Evolutionary conservation across 2,797 vertebrate genomes (phyloP), one percentile per base, ranked within the genome.

Genomic region (Brachymystax lenok): DNA sequence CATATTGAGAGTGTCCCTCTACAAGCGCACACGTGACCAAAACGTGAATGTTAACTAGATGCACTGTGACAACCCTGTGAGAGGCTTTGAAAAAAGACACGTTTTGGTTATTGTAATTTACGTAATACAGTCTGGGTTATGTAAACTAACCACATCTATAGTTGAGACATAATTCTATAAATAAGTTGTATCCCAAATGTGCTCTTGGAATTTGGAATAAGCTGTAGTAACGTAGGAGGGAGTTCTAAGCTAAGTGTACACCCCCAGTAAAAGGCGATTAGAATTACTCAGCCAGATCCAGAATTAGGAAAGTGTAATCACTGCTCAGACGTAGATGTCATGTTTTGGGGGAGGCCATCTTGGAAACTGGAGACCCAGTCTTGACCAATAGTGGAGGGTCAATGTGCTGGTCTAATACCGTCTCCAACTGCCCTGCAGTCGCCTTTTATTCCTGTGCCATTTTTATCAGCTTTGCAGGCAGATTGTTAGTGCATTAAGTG

Each of bases 361-460:
- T 87, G 81, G 75, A 79, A 83, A 85, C 85, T 77, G 87, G 84
- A 83, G 84, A 86, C 87, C 80, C 85, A 84, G 80, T 84, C 83
- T 46, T 88, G 83, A 83, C 88, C 85, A 86, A 74, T 73, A 68
- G 81, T 33, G 73, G 80, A 82, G 77, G 80, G 86, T 85, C 86
- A 89, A 84, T 89, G 87, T 88, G 88, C 80, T 84, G 83, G 84
- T 86, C 86, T 85, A 21, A 87, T 88, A 87, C 82, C 78, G 85
- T 88, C 78, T 83, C 85, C 85, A 85, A 83, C 77, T 82, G 77
- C 88, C 86, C 86, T 27, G 80, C 86, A 82, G 84, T 84, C 80
- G 86, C 85, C 79, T 51, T 80, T 89, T 85, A 88, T 87, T 82
- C 79, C 82, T 73, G 77, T 83, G 82, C 86, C 82, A 86, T 84